Percentiles rank a stretch among this genome's conserved stretches.
Conservation (phyloP, 2,113 vertebrate genomes). For the Coptodon rendalli region DNA sequence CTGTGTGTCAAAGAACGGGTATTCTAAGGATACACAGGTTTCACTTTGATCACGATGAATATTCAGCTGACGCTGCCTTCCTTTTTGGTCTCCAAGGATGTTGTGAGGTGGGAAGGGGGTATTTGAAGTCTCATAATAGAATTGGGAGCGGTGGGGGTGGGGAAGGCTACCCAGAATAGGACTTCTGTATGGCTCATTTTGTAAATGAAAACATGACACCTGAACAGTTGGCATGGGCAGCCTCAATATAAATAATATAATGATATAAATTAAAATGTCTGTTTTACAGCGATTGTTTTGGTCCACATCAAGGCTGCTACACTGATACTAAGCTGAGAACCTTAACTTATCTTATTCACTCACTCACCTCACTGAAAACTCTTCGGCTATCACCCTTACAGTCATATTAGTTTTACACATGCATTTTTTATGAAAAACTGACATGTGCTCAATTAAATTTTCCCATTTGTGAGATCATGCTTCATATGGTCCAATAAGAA, state of each 20-base stretch:
- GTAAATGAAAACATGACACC: neutral
- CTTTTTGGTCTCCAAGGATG: slow-evolving; percentile 36
- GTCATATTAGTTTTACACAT: neutral
- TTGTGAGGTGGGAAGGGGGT: neutral
- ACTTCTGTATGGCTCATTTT: neutral
- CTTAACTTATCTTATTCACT: neutral
- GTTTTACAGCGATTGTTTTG: neutral
- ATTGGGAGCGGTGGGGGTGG: neutral
- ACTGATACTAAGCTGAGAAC: neutral
- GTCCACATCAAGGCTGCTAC: neutral
- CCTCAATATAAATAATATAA: neutral
- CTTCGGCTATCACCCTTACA: neutral
- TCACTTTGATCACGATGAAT: slow-evolving; percentile 61
- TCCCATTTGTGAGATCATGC: neutral
- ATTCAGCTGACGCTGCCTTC: slow-evolving; percentile 26
- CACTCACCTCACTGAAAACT: neutral
- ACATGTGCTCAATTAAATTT: slow-evolving; percentile 2
- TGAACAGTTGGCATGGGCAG: neutral
- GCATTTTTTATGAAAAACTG: neutral
- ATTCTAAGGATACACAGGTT: slow-evolving; percentile 35
- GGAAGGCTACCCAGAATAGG: neutral
- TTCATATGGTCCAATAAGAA: neutral
- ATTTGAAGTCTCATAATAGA: slow-evolving; percentile 21
- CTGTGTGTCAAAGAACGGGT: slow-evolving; percentile 8
- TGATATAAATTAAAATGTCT: neutral